Percentiles rank a stretch among this genome's conserved stretches.
Evolutionary conservation across 2,888 invertebrate genomes (phyloP).

Genomic region (Leptarthrus brevirostris): DNA sequence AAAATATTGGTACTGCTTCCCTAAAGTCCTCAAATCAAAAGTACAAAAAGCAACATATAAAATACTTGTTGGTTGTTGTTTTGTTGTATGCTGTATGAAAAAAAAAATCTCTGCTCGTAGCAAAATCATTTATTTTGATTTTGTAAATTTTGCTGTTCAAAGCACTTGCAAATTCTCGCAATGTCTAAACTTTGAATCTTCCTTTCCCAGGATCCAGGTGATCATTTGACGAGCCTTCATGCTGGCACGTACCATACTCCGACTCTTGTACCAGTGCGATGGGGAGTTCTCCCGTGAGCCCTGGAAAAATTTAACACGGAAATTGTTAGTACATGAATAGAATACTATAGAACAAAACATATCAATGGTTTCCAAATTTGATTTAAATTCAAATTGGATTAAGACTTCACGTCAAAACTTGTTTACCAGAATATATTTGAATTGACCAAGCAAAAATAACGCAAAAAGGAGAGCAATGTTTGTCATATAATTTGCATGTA

Average conservation of each 20-base stretch:
- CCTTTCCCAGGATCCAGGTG: slow-evolving; percentile 91
- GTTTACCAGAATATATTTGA: slow-evolving; percentile 4
- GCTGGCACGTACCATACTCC: slow-evolving; percentile 86
- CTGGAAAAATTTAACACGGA: slow-evolving; percentile 57
- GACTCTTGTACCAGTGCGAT: slow-evolving; percentile 85
- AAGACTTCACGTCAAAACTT: not conserved
- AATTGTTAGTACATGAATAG: slow-evolving; percentile 3
- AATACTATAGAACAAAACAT: too few relatives aligned
- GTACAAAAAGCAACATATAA: slow-evolving; percentile 37
- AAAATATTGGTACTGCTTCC: slow-evolving; percentile 20
- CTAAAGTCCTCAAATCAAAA: slow-evolving; percentile 19
- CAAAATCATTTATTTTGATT: too few relatives aligned
- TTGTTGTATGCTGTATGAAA: too few relatives aligned
- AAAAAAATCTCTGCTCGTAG: not conserved
- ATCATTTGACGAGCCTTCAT: slow-evolving; percentile 92
- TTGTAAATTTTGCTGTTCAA: slow-evolving; percentile 69
- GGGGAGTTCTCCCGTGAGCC: slow-evolving; percentile 69
- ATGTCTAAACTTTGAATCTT: slow-evolving; percentile 91
- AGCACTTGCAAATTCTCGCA: slow-evolving; percentile 90
- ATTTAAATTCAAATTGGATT: slow-evolving; percentile 30
- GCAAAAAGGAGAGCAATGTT: not conserved
- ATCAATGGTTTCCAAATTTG: slow-evolving; percentile 11
- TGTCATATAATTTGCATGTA: too few relatives aligned
- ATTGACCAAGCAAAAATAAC: not conserved
- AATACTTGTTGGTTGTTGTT: slow-evolving; percentile 3